Percentiles rank a stretch among this genome's conserved stretches.
These are phyloP conservation scores for Atractosteus spatula DNA, from an alignment of 2,113 vertebrate genomes.

Conservation along the genomic window DNA sequence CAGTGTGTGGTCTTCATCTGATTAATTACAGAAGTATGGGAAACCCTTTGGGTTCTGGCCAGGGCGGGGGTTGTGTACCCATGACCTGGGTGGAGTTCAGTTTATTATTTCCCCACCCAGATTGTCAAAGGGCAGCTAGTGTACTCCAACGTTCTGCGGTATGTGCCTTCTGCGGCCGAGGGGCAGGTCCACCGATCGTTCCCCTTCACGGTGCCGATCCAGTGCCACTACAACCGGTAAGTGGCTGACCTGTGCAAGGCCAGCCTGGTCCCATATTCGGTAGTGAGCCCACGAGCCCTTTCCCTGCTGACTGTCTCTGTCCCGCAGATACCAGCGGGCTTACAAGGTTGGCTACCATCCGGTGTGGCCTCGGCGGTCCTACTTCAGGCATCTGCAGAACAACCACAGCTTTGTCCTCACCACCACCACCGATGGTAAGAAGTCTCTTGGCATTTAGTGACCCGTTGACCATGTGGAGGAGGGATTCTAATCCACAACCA, in stretches of 20 bases:
- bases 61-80: too few species aligned
- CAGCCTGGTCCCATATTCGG: too few species aligned
- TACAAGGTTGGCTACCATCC: conserved; percentile 60
- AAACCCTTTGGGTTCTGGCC: too few species aligned
- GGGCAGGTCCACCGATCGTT: conserved; percentile 40
- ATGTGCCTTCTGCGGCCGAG: conserved; percentile 22
- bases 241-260: too few species aligned
- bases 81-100: neutral
- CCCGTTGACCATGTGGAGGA: too few species aligned
- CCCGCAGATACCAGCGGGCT: conserved; percentile 53
- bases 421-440: conserved; percentile 49
- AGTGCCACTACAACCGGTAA: conserved; percentile 60
- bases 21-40: too few species aligned
- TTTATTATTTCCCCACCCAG: conserved; percentile 29
- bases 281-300: neutral
- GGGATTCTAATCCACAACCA: too few species aligned
- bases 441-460: too few species aligned
- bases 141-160: conserved; percentile 52
- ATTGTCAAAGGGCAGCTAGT: conserved; percentile 43
- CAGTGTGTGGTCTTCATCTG: too few species aligned
- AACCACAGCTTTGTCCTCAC: conserved; percentile 42
- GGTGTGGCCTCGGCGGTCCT: conserved; percentile 19
- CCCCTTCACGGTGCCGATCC: conserved; percentile 44
- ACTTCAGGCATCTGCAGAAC: conserved; percentile 45
- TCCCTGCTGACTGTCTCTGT: neutral